A percentile compares a stretch with the other conserved stretches of the same genome.
phyloP scores from a whole-genome alignment of 1,140 invertebrate genomes.

The Scaptomyza hsui region DNA sequence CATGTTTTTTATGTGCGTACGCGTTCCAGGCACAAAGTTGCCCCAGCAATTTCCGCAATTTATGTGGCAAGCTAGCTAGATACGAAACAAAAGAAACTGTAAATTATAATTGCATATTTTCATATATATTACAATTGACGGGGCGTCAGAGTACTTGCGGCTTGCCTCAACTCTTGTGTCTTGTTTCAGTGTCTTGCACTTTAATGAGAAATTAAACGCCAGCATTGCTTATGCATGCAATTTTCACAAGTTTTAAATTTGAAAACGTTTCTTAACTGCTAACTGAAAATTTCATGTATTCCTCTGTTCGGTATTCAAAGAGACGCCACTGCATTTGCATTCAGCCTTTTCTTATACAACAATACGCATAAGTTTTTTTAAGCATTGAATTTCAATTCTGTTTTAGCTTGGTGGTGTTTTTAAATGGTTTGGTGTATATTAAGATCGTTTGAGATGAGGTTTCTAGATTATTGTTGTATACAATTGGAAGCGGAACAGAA shows the following conservation, averaged over 20 bases:
- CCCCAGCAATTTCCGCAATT: constrained; percentile 62
- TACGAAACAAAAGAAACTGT: constrained; percentile 50
- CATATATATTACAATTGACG: constrained; percentile 81
- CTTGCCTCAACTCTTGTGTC: background rate
- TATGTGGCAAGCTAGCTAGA: constrained; percentile 61
- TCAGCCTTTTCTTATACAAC: constrained; percentile 11
- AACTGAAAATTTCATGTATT: constrained; percentile 31
- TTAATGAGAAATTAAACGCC: constrained; percentile 73
- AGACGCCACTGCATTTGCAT: constrained; percentile 33
- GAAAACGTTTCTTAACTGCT: constrained; percentile 46
- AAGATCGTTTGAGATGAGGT: background rate
- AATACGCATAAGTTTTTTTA: no score
- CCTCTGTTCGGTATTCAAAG: constrained; percentile 14
- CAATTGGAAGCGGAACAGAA: no score
- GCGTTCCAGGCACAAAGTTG: constrained; percentile 64
- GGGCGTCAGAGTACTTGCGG: constrained; percentile 16
- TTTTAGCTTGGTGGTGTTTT: background rate
- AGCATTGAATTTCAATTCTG: background rate
- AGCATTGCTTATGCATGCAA: constrained; percentile 59
- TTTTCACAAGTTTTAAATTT: constrained; percentile 59
- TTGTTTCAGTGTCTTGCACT: constrained; percentile 23
- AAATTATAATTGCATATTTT: constrained; percentile 83
- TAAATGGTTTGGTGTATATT: no score
- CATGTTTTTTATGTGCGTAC: constrained; percentile 53
- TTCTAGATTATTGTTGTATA: background rate